Evolutionary conservation across 2,888 invertebrate species (phyloP).

Genomic region (Sericinus montela): DNA sequence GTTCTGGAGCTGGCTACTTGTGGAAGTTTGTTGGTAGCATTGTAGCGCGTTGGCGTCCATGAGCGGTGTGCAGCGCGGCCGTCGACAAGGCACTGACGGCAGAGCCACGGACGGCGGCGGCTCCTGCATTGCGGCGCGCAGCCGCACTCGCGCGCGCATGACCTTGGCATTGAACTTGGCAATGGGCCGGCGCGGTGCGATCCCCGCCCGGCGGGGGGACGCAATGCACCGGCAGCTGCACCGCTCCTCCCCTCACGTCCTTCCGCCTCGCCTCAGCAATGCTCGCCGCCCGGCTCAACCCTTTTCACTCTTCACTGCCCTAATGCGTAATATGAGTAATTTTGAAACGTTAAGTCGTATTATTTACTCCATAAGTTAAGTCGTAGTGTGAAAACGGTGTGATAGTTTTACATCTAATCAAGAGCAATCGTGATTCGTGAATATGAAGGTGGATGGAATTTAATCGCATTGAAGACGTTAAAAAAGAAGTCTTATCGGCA

Average conservation of each 20-base stretch:
- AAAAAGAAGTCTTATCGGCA: background rate
- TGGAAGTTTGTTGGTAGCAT: conserved; percentile 3
- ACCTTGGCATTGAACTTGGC: conserved; percentile 92
- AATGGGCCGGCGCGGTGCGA: conserved; percentile 69
- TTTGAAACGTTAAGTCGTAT: conserved; percentile 2
- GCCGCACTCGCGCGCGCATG: conserved; percentile 82
- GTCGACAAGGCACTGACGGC: conserved; percentile 69
- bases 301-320: conserved; percentile 35
- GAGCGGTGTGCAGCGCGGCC: conserved; percentile 56
- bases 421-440: background rate
- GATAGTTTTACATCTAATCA: background rate
- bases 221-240: conserved; percentile 72
- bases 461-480: background rate
- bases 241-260: conserved; percentile 60
- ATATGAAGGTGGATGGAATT: background rate
- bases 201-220: conserved; percentile 40
- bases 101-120: conserved; percentile 60
- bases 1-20: conserved; percentile 5
- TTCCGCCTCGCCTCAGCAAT: conserved; percentile 42
- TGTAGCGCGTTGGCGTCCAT: conserved; percentile 32
- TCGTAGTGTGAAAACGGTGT: background rate
- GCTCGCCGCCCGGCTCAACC: conserved; percentile 25
- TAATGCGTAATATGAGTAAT: conserved; percentile 18
- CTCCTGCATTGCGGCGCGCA: conserved; percentile 84
- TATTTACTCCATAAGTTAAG: no score